These are phyloP conservation scores for Lepidotrigona ventralis DNA, from an alignment of 1,140 invertebrate genomes.

Conservation along the genomic window DNA sequence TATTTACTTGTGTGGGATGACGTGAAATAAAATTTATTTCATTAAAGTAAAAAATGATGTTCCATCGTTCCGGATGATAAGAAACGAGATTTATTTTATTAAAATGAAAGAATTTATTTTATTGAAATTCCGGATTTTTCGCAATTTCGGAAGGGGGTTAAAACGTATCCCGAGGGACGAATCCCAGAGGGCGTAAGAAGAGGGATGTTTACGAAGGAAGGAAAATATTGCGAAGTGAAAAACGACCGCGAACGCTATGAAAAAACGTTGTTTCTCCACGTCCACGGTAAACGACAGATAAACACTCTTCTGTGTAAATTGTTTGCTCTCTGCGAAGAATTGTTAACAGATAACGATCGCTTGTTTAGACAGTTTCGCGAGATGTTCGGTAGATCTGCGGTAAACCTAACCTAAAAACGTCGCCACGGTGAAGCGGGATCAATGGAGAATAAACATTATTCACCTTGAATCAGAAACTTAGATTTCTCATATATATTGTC, in stretches of 20 bases:
- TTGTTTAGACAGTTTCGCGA: not conserved
- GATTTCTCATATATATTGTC: slow-evolving; percentile 20
- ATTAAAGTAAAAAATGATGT: too few species aligned
- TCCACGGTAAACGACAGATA: slow-evolving; percentile 57
- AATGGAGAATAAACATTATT: not conserved
- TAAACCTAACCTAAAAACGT: slow-evolving; percentile 47
- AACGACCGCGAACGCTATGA: slow-evolving; percentile 58
- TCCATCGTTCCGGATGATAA: too few species aligned
- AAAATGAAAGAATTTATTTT: not conserved
- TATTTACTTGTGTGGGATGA: too few species aligned
- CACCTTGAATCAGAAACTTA: slow-evolving; percentile 11
- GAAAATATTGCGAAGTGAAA: slow-evolving; percentile 44
- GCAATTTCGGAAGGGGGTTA: not conserved
- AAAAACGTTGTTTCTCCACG: slow-evolving; percentile 61
- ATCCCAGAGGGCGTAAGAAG: slow-evolving; percentile 58
- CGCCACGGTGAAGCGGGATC: not conserved
- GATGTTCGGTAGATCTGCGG: not conserved
- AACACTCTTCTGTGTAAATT: not conserved
- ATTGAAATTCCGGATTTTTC: not conserved
- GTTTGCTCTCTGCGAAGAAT: not conserved
- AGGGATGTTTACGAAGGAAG: slow-evolving; percentile 62
- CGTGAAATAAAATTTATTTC: too few species aligned
- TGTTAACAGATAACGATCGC: not conserved
- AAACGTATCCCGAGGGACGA: slow-evolving; percentile 21
- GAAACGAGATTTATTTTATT: not conserved